phyloP scores from a whole-genome alignment of 2,888 invertebrate genomes.

The Temnothorax ravouxi region DNA sequence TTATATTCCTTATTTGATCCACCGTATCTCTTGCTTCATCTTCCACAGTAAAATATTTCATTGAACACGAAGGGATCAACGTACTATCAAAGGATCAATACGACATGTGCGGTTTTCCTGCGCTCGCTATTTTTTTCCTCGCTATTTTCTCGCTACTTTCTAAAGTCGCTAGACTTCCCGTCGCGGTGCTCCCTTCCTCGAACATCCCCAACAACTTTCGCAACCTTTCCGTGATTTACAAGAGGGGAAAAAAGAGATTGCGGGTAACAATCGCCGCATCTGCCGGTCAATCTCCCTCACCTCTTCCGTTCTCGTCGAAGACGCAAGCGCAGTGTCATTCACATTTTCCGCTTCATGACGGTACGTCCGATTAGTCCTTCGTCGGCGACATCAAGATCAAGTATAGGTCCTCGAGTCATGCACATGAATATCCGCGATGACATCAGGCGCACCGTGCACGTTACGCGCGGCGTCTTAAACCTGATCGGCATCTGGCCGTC shows the following conservation, averaged over 20 bases:
- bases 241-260: background rate
- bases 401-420: background rate
- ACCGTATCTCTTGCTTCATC: background rate
- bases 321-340: conserved; percentile 20
- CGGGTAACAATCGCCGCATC: background rate
- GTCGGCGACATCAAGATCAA: background rate
- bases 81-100: conserved; percentile 27
- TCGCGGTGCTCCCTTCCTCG: background rate
- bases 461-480: conserved; percentile 61
- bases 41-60: conserved; percentile 1
- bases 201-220: background rate
- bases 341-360: background rate
- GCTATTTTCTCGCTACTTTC: background rate
- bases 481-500: conserved; percentile 77
- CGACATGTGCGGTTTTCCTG: background rate
- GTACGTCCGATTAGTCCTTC: background rate
- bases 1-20: background rate
- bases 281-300: background rate
- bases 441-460: conserved; percentile 17
- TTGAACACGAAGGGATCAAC: background rate
- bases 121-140: conserved; percentile 11
- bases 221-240: conserved; percentile 9
- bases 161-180: conserved; percentile 20
- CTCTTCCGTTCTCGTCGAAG: conserved; percentile 2
- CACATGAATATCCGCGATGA: conserved; percentile 9